Conservation (phyloP, 2,888 invertebrate species). For the Cheilosia grossa region DNA sequence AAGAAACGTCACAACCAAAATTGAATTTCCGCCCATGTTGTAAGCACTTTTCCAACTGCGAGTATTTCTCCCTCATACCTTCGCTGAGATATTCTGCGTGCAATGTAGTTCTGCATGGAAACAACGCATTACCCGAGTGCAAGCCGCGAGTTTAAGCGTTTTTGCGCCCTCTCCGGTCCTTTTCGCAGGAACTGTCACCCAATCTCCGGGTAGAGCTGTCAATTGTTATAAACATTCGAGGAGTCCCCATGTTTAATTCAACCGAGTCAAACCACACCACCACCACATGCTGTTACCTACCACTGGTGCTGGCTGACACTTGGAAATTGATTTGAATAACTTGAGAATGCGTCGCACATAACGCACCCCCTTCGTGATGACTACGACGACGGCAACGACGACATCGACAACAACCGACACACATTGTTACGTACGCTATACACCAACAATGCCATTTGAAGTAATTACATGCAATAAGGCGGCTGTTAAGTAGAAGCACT, state of each 20-base stretch:
- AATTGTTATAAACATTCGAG: constrained; percentile 57
- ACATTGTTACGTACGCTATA: neutral
- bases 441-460: constrained; percentile 55
- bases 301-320: constrained; percentile 39
- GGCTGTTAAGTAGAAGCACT: constrained; percentile 64
- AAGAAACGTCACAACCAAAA: too few relatives aligned
- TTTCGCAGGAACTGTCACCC: constrained; percentile 74
- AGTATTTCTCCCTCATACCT: constrained; percentile 2
- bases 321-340: constrained; percentile 71
- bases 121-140: constrained; percentile 9
- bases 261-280: constrained; percentile 21
- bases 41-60: neutral
- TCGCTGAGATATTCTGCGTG: neutral
- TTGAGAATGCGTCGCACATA: constrained; percentile 73
- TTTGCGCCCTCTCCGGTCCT: constrained; percentile 37
- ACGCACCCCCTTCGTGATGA: constrained; percentile 55
- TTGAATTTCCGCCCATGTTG: neutral
- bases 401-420: constrained; percentile 31
- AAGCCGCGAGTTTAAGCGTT: constrained; percentile 16
- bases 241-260: constrained; percentile 63
- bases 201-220: constrained; percentile 73
- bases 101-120: neutral
- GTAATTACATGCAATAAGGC: constrained; percentile 74
- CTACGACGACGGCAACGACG: constrained; percentile 10
- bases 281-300: constrained; percentile 37